Evolutionary conservation across 2,113 vertebrate genomes (phyloP).

Genomic region (Brienomyrus longianalis): DNA sequence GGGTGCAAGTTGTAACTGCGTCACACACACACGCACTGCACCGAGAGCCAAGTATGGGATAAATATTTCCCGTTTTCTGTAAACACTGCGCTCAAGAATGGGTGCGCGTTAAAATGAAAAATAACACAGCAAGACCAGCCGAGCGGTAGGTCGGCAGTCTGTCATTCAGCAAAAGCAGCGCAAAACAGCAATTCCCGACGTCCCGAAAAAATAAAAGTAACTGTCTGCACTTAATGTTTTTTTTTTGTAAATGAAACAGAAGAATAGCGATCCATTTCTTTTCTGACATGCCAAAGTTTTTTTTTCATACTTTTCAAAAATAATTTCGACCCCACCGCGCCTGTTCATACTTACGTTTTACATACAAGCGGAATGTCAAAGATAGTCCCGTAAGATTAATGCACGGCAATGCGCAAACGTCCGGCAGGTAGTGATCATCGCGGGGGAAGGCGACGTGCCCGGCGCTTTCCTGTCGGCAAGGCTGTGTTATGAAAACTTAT

Average conservation of each 20-base stretch:
- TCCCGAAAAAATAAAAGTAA: constrained; percentile 1
- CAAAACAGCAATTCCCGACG: background rate
- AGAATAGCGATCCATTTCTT: background rate
- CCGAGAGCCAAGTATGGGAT: constrained; percentile 37
- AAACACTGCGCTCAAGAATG: background rate
- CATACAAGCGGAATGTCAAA: background rate
- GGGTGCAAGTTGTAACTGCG: constrained; percentile 65
- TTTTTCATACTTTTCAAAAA: background rate
- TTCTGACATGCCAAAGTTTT: background rate
- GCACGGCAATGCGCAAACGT: background rate
- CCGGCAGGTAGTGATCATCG: background rate
- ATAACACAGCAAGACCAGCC: background rate
- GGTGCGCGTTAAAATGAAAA: background rate
- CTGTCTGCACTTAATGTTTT: background rate
- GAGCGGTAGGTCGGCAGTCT: background rate
- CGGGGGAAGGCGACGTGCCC: background rate
- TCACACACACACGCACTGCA: constrained; percentile 60
- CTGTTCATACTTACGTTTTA: constrained; percentile 22
- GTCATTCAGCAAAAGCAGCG: background rate
- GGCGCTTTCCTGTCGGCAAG: background rate
- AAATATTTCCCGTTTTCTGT: constrained; percentile 28
- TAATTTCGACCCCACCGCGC: background rate
- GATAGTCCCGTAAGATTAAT: background rate
- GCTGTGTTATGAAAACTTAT: constrained; percentile 25
- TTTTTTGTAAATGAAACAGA: background rate